These are phyloP conservation scores for Tapera naevia DNA, from an alignment of 2,797 vertebrate genomes.

Conservation along the genomic window DNA sequence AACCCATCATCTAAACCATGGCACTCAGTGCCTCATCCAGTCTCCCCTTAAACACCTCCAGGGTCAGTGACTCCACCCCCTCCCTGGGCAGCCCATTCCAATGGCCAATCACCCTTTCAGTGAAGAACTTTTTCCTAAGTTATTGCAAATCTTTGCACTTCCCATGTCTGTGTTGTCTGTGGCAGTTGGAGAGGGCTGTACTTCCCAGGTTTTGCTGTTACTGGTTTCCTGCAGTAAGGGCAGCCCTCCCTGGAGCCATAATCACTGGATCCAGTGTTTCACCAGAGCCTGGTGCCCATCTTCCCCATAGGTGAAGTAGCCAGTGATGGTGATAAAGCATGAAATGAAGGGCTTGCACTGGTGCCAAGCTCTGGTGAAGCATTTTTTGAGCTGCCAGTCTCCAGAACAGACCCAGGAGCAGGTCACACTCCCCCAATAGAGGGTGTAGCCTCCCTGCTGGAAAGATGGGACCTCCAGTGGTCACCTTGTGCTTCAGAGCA, in stretches of 20 bases:
- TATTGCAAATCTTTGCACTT: neutral
- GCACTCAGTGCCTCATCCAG: too few relatives aligned
- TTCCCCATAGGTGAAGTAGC: neutral
- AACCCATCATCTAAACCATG: too few relatives aligned
- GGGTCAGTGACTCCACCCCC: too few relatives aligned
- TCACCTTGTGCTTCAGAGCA: neutral
- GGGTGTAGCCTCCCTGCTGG: neutral
- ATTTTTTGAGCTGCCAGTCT: neutral
- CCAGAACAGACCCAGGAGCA: neutral
- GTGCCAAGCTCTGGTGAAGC: neutral
- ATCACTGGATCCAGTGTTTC: neutral
- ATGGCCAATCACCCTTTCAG: too few relatives aligned
- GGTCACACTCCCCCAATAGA: neutral
- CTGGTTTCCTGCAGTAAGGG: neutral
- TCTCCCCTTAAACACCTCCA: too few relatives aligned
- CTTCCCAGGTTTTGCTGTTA: neutral
- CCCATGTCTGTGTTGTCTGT: neutral
- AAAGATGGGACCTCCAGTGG: neutral
- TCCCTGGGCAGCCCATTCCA: too few relatives aligned
- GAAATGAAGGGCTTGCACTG: neutral
- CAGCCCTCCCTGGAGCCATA: neutral
- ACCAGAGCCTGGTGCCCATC: neutral
- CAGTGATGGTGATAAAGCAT: neutral
- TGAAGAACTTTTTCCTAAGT: too few relatives aligned
- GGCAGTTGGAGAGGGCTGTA: accelerated